A percentile compares a stretch with the other conserved stretches of the same genome.
Conservation (phyloP, 2,888 invertebrate genomes). For the Heliconius ethilla region DNA sequence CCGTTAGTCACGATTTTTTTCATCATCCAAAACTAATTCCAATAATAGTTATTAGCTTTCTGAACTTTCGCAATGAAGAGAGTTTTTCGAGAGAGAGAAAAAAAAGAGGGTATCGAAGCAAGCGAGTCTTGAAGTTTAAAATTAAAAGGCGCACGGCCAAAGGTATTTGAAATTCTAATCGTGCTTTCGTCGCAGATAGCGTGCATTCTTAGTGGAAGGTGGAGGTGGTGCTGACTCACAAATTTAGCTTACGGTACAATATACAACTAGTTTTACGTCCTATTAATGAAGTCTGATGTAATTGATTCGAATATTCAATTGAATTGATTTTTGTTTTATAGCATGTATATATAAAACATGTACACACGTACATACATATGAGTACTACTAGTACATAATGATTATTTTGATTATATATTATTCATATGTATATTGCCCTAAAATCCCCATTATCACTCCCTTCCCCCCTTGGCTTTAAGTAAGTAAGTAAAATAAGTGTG, state of each 20-base stretch:
- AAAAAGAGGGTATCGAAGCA: constrained; percentile 4
- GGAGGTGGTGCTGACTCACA: constrained; percentile 31
- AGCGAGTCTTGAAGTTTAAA: constrained; percentile 24
- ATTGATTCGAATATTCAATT: constrained; percentile 22
- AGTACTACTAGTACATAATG: too few relatives aligned
- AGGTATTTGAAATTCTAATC: constrained; percentile 36
- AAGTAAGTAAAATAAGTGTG: too few relatives aligned
- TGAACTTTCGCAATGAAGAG: constrained; percentile 8
- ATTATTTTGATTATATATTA: background rate
- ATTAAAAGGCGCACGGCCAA: constrained; percentile 14
- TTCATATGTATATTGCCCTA: background rate
- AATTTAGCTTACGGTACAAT: constrained; percentile 35
- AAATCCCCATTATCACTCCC: background rate
- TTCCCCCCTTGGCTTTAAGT: too few relatives aligned
- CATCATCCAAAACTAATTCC: background rate
- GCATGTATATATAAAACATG: too few relatives aligned
- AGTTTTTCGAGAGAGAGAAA: background rate
- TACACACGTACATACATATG: too few relatives aligned
- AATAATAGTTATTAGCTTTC: background rate
- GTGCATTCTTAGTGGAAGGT: constrained; percentile 29
- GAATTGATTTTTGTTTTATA: constrained; percentile 23
- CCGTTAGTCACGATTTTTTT: background rate
- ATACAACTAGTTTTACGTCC: constrained; percentile 34
- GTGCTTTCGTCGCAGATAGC: constrained; percentile 31
- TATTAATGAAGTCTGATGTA: constrained; percentile 31